A percentile compares a stretch with the other conserved stretches of the same genome.
phyloP scores from a whole-genome alignment of 2,797 vertebrate species.

The Intellagama lesueurii region DNA sequence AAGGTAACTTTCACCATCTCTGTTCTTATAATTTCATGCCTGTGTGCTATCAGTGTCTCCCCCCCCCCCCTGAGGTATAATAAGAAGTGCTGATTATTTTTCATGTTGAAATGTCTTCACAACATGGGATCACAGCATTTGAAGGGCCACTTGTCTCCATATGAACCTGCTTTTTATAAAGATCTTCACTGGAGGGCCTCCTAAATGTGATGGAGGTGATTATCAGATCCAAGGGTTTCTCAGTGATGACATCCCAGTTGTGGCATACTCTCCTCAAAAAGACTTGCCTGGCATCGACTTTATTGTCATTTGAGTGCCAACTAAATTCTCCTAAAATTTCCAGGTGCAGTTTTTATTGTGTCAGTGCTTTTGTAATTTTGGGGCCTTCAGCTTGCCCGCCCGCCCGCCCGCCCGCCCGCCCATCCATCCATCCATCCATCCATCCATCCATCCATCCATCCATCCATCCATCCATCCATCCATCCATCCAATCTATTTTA shows the following conservation, averaged over 20 bases:
- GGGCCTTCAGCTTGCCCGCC: not conserved
- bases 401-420: too few species aligned
- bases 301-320: not conserved
- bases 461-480: too few species aligned
- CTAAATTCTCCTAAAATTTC: not conserved
- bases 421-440: too few species aligned
- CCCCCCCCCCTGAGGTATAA: not conserved
- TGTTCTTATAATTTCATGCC: not conserved
- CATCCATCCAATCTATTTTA: too few species aligned
- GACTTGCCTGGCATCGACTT: not conserved
- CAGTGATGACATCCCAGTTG: not conserved
- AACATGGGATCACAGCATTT: not conserved
- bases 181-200: not conserved
- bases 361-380: not conserved
- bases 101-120: not conserved
- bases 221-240: not conserved
- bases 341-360: not conserved
- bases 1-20: too few species aligned
- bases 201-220: not conserved
- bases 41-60: not conserved
- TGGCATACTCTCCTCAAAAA: not conserved
- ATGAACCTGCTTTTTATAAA: not conserved
- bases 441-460: too few species aligned
- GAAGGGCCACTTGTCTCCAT: not conserved
- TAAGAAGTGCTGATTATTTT: not conserved